Base-by-base conservation (phyloP, 2,113 vertebrate genomes). In the Bucco capensis region DNA sequence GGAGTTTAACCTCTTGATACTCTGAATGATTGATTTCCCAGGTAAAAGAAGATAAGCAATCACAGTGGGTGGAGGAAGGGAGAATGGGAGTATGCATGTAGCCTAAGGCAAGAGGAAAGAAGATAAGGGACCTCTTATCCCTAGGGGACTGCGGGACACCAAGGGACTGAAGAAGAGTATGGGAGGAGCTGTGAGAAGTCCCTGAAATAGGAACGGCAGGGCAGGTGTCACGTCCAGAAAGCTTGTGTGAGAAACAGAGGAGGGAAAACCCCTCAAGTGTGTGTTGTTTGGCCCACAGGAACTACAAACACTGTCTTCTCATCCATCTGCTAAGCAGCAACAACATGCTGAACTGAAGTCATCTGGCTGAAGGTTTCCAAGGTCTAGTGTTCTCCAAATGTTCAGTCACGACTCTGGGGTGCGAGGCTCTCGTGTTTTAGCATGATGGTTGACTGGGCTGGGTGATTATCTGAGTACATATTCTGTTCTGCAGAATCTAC, bases 371-470 rank as follows among this genome's bases (percentile, higher is more conserved):
- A 92, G 77, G 66, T 49, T 75, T 69, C 91, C 0, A 0, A 72
- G 87, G 53, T 82, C 81, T 84, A 11, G 21, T 33, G 65, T 83
- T 88, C 89, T 71, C 86, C 80, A 88, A 75, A 78, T 31, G 57
- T 21, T 88, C 86, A 16, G 40, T 35, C n/a, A 9, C 0, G 0
- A 70, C 57, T 54, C 69, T 1, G 3, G 40, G 38, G 24, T 88
- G 77, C 57, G 84, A 72, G 73, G 70, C 40, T 77, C 49, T 72
- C 6, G 0, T 66, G n/a, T 79, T 83, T 51, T 46, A 69, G 56
- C 23, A 6, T 0, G 1, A 12, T 28, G 44, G 33, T 3, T 5
- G 51, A 28, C 61, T 38, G 9, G 1, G 10, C 61, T 24, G 51
- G 53, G 65, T 2, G 5, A 23, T 61, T 42, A 71, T 65, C 30